These are phyloP conservation scores for Globodera rostochiensis DNA, from an alignment of 1,140 invertebrate genomes.

Conservation along the genomic window DNA sequence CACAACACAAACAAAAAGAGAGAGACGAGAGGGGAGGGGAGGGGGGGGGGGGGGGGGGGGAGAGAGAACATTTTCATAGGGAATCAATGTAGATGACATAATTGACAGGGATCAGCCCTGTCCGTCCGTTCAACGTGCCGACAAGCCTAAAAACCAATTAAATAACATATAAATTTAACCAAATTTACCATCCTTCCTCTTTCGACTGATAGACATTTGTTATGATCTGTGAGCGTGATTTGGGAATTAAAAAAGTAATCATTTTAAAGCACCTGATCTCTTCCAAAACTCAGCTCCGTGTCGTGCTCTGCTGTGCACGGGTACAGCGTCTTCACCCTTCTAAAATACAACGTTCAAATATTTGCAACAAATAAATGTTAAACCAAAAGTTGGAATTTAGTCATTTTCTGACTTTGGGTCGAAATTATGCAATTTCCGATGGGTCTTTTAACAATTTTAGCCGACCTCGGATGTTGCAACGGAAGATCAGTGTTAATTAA, in stretches of 20 bases:
- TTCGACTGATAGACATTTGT: conserved; percentile 28
- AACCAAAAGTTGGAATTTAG: too few relatives aligned
- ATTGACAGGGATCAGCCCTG: conserved; percentile 26
- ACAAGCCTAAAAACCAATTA: background rate
- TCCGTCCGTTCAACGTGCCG: conserved; percentile 25
- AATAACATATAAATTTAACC: background rate
- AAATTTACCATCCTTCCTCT: conserved; percentile 25
- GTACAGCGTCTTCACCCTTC: background rate
- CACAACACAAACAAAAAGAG: too few relatives aligned
- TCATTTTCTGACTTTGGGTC: too few relatives aligned
- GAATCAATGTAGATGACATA: conserved; percentile 26
- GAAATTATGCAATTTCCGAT: too few relatives aligned
- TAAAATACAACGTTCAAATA: background rate
- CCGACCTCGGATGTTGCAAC: background rate
- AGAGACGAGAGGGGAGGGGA: background rate
- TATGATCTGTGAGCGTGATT: conserved; percentile 6
- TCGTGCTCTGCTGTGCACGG: conserved; percentile 20
- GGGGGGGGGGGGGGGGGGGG: too few relatives aligned
- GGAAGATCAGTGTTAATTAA: background rate
- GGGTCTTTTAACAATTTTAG: background rate
- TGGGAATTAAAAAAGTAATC: background rate
- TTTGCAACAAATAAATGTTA: too few relatives aligned
- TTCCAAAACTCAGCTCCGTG: conserved; percentile 27
- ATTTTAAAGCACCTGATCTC: background rate
- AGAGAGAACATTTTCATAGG: background rate